A percentile compares a stretch with the other conserved stretches of the same genome.
These are phyloP conservation scores for Leptarthrus brevirostris DNA, from an alignment of 2,888 invertebrate genomes.

Conservation along the genomic window DNA sequence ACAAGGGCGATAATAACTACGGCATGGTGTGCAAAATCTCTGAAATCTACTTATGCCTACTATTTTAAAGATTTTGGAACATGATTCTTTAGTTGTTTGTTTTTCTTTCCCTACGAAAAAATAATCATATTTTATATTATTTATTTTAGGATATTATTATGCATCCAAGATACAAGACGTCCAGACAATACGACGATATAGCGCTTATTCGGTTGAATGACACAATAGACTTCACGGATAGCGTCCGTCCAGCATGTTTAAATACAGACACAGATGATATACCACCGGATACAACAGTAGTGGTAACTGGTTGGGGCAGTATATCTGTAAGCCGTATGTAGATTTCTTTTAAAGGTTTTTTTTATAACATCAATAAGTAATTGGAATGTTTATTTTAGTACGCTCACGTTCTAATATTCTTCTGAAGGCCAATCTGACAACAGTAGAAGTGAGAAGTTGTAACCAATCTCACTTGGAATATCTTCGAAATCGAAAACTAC, in stretches of 20 bases:
- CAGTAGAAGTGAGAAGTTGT: constrained; percentile 53
- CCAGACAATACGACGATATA: constrained; percentile 57
- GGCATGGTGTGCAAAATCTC: too few species aligned
- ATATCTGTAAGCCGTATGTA: constrained; percentile 1
- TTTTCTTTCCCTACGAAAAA: too few species aligned
- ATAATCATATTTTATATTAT: too few species aligned
- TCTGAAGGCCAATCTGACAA: constrained; percentile 56
- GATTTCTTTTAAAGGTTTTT: not conserved
- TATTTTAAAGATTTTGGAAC: too few species aligned
- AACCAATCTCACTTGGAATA: constrained; percentile 52
- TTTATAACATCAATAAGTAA: not conserved
- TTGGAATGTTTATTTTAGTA: too few species aligned
- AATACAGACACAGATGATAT: constrained; percentile 54
- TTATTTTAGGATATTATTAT: constrained; percentile 53
- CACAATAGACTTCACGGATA: constrained; percentile 46
- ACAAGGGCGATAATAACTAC: too few species aligned
- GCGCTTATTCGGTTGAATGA: constrained; percentile 55
- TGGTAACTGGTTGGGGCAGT: constrained; percentile 58
- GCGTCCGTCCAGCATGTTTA: constrained; percentile 57
- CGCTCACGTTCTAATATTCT: too few species aligned
- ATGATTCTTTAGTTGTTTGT: too few species aligned
- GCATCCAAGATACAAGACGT: constrained; percentile 51
- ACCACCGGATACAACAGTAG: constrained; percentile 36
- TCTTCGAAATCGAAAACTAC: constrained; percentile 33
- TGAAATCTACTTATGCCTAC: too few species aligned